Base-by-base conservation (phyloP, 2,113 vertebrate genomes). In the Syngnathus typhle region DNA sequence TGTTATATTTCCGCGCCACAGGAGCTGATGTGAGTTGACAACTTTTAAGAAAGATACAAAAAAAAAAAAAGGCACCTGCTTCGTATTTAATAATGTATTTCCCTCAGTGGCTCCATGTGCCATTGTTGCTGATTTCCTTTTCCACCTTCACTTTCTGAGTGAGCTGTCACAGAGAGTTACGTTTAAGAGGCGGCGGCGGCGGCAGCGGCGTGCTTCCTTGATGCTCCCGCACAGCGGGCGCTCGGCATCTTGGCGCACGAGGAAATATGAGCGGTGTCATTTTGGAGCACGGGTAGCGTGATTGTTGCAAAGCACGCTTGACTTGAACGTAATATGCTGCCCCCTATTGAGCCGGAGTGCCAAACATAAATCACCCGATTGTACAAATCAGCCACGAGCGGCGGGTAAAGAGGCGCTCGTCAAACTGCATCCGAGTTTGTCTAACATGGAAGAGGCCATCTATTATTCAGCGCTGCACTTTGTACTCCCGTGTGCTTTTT, bases 391-490 rank as follows among this genome's bases (percentile, higher is more conserved):
- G 21, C 19, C 19, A 6, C 59, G 10, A 60, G 59, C 37, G 56
- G 32, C 9, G 3, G 44, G 59, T 19, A 11, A 56, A 60, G 43
- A 67, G 46, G 43, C 78, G 37, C 47, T 78, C 76, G 64, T 72
- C 82, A 82, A 75, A 73, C 69, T 79, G 80, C 75, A 69, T 78
- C 78, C 70, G 75, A 73, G 54, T 69, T 69, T 78, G 73, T 71
- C 73, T 59, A 64, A 72, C 83, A 79, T 68, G 56, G 80, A 87
- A 81, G 68, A 68, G 73, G 72, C 64, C 41, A 82, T 88, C 74
- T 78, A 83, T 86, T 82, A 89, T 89, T 87, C 77, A 86, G 58
- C 78, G 77, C 67, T 63, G 68, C 81, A 77, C 77, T 79, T 84
- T 87, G 79, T 74, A 73, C 73, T 65, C 41, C 12, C 61, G 60